phyloP scores from a whole-genome alignment of 2,113 vertebrate genomes.

The Eudyptes chrysolophus region DNA sequence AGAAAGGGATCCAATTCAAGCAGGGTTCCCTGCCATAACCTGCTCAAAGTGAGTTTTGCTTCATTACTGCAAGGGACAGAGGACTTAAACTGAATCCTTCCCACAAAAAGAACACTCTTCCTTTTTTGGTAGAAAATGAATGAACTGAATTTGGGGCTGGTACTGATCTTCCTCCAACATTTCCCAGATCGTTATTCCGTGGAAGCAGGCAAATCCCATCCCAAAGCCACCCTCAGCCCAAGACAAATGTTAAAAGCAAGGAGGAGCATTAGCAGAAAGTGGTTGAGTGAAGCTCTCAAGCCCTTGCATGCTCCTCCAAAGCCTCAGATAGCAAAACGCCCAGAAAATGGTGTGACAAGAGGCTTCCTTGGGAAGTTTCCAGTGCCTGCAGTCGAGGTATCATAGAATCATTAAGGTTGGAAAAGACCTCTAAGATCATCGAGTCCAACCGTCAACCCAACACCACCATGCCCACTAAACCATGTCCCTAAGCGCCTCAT shows the following conservation, averaged over 20 bases:
- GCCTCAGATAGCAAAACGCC: neutral
- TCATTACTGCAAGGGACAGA: neutral
- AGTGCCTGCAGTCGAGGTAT: neutral
- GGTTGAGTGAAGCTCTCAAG: neutral
- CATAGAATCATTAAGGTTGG: too few relatives aligned
- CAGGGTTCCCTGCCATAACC: neutral
- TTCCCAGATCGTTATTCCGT: neutral
- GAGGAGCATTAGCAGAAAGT: neutral
- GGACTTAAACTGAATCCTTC: neutral
- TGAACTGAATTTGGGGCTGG: neutral
- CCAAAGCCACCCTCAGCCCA: neutral
- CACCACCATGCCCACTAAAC: too few relatives aligned
- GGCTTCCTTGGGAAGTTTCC: neutral
- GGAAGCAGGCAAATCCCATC: neutral
- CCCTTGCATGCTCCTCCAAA: neutral
- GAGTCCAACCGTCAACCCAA: too few relatives aligned
- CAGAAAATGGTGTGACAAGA: neutral
- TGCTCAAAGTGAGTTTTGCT: neutral
- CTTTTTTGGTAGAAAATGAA: conserved; percentile 38
- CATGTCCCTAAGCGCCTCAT: too few relatives aligned
- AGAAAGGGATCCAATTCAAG: neutral
- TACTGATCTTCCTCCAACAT: neutral
- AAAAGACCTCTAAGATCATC: too few relatives aligned
- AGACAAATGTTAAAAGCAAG: neutral
- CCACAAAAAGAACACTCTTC: neutral